Evolutionary conservation across 2,888 invertebrate species (phyloP).

Genomic region (Buathra laborator): DNA sequence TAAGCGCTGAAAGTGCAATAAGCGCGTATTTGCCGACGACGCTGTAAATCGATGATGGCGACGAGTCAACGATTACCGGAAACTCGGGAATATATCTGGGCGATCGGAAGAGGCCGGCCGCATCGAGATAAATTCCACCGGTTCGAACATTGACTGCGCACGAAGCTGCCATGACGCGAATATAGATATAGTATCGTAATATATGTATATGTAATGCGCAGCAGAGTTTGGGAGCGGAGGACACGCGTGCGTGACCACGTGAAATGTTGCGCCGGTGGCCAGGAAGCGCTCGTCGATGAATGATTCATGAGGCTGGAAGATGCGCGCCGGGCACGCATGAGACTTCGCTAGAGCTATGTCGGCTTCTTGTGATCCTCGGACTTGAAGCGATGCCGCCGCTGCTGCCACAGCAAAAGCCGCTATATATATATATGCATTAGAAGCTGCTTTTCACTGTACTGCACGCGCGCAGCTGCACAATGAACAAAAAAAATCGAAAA

Average conservation of each 20-base stretch:
- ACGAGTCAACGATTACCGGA: constrained; percentile 47
- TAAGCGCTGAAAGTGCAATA: neutral
- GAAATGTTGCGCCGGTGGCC: constrained; percentile 59
- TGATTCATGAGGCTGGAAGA: constrained; percentile 79
- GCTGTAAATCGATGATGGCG: constrained; percentile 50
- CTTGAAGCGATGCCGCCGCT: constrained; percentile 10
- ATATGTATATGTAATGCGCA: constrained; percentile 23
- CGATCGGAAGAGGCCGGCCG: constrained; percentile 53
- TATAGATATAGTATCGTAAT: neutral
- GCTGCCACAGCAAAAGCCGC: neutral
- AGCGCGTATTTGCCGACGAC: neutral
- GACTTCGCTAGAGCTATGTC: constrained; percentile 34
- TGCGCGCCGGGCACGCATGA: constrained; percentile 70
- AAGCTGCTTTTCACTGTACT: neutral
- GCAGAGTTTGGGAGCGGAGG: constrained; percentile 32
- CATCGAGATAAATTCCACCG: constrained; percentile 48
- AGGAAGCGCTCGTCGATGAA: constrained; percentile 76
- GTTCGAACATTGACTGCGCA: constrained; percentile 46
- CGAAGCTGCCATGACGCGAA: neutral
- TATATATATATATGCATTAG: neutral
- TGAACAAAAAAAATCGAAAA: neutral
- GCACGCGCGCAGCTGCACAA: neutral
- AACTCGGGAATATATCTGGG: constrained; percentile 49
- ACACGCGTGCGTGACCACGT: constrained; percentile 59
- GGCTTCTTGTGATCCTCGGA: constrained; percentile 47